phyloP scores from a whole-genome alignment of 2,888 invertebrate genomes.

The Cantharis nigra region DNA sequence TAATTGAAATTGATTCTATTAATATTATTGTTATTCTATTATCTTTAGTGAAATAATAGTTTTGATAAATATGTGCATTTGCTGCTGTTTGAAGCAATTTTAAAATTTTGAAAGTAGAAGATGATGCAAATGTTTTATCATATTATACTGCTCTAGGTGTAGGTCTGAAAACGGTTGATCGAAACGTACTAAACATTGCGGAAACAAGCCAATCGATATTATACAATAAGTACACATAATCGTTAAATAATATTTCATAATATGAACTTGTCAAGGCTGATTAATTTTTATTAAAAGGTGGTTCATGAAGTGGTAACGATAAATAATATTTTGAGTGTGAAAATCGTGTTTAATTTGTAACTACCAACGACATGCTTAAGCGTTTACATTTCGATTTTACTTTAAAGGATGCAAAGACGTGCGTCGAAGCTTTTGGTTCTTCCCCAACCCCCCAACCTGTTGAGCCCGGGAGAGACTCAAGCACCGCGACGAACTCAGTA shows the following conservation, averaged over 20 bases:
- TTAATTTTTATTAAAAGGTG: neutral
- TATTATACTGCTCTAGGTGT: neutral
- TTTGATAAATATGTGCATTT: too few species aligned
- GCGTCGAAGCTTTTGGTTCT: conserved; percentile 26
- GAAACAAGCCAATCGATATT: neutral
- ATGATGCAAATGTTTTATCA: too few species aligned
- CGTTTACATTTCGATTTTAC: conserved; percentile 6
- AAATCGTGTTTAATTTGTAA: conserved; percentile 7
- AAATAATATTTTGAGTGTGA: neutral
- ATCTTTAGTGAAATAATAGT: too few species aligned
- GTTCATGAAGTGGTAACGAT: neutral
- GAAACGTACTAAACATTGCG: neutral
- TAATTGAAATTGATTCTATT: too few species aligned
- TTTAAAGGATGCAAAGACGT: conserved; percentile 17
- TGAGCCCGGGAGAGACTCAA: conserved; percentile 46
- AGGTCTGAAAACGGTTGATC: neutral
- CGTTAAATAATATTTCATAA: neutral
- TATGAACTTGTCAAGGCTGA: neutral
- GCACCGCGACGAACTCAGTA: conserved; percentile 38
- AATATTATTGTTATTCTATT: too few species aligned
- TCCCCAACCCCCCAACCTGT: conserved; percentile 49
- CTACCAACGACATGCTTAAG: conserved; percentile 4
- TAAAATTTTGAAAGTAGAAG: too few species aligned
- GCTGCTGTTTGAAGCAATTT: too few species aligned
- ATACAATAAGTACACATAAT: neutral